Evolutionary conservation across 2,797 vertebrate species (phyloP), one percentile per base, ranked within the genome.

Genomic region (Ptychobarbus kaznakovi): DNA sequence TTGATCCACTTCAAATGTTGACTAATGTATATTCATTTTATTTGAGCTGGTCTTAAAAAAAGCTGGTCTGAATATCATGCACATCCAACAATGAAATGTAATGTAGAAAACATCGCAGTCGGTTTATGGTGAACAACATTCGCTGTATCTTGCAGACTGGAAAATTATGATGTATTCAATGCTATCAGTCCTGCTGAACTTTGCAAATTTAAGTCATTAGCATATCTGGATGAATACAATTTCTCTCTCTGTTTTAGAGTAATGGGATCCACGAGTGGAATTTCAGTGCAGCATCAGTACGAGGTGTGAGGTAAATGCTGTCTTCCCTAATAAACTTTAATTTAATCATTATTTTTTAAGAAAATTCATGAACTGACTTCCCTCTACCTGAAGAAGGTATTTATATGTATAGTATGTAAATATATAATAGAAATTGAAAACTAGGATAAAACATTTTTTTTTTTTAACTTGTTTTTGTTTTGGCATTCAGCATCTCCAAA

Each of bases 181-280:
- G 61, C 9, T n/a, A 10, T 28, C 61, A 6, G 25, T 3, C 65
- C 28, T 8, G 6, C 7, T 8, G 13, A 32, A 8, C 15, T 66
- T 18, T 66, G 32, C 13, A 18, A 6, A 65, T 32, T 65, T 35
- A 18, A 16, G 25, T 32, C n/a, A 28, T 16, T 22, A 20, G 18
- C 18, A 56, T 22, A 32, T 35, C 28, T 9, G 15, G 28, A 35
- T 68, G 35, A 38, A 10, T 7, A 22, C 61, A 65, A 44, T 42
- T 42, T 38, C 11, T 79, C 9, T 84, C 13, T 69, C 15, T 86
- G 66, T 75, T 35, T 58, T 93, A 97, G 92, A 91, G 97, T 94
- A 98, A 98, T 85, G 97, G 97, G 82, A 97, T 99, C 87, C 96
- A 99, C 0, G 98, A 99, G 91, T 99, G 98, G 98, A 98, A 99